Conservation (phyloP, 2,797 vertebrate species). For the Notoglanidium macrostoma region DNA sequence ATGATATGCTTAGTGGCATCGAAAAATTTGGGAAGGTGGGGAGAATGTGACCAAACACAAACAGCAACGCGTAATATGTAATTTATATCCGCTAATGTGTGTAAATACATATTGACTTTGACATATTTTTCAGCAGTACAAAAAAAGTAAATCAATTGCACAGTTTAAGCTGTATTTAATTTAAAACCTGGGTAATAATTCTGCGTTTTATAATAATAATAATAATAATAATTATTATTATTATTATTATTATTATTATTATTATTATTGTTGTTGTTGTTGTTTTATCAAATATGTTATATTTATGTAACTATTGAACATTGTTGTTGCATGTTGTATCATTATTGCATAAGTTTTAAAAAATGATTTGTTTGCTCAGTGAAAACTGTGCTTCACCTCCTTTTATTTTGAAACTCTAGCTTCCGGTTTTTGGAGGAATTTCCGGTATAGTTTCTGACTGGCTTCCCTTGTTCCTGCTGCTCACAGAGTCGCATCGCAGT, state of each 20-base stretch:
- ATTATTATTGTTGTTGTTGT: background rate
- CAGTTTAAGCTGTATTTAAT: background rate
- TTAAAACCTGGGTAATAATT: background rate
- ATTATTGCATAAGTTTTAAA: background rate
- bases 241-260: background rate
- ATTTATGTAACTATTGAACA: background rate
- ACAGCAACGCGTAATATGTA: background rate
- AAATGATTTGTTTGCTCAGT: background rate
- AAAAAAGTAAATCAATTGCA: background rate
- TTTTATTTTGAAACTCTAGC: conserved; percentile 13
- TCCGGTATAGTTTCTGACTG: background rate
- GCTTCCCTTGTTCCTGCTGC: background rate
- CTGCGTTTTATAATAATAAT: background rate
- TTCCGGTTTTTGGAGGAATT: background rate
- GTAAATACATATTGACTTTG: background rate
- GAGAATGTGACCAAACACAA: background rate
- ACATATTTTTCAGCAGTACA: background rate
- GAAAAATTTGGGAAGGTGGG: background rate
- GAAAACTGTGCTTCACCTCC: background rate
- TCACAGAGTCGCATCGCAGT: background rate
- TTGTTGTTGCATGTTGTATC: background rate
- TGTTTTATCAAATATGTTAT: background rate
- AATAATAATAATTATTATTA: background rate
- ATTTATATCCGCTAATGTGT: background rate
- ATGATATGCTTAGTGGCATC: background rate